These are phyloP conservation scores for Leptopilina clavipes DNA, from an alignment of 1,140 invertebrate genomes.

Conservation along the genomic window DNA sequence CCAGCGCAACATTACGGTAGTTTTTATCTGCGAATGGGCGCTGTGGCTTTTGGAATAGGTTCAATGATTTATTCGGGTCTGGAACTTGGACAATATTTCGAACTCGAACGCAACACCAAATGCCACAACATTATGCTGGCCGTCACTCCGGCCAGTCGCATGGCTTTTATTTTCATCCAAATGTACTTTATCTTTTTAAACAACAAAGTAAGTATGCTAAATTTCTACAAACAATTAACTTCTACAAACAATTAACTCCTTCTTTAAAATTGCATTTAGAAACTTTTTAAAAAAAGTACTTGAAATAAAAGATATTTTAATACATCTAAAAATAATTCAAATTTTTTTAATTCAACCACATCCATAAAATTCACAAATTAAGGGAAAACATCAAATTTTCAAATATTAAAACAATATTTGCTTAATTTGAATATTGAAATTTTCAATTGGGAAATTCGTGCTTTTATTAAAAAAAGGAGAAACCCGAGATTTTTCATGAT, in stretches of 20 bases:
- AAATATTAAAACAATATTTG: not conserved
- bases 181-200: slow-evolving; percentile 98
- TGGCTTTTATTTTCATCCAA: slow-evolving; percentile 96
- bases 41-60: slow-evolving; percentile 95
- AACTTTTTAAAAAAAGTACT: too few species aligned
- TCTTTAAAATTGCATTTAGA: too few species aligned
- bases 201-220: slow-evolving; percentile 87
- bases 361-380: not conserved
- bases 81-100: slow-evolving; percentile 95
- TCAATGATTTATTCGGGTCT: slow-evolving; percentile 96
- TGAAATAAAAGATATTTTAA: too few species aligned
- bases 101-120: slow-evolving; percentile 87
- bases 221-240: too few species aligned
- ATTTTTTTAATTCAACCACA: too few species aligned
- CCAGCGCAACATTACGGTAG: slow-evolving; percentile 88
- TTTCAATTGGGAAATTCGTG: not conserved
- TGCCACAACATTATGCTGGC: slow-evolving; percentile 92
- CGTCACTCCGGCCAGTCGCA: slow-evolving; percentile 88
- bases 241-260: too few species aligned
- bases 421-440: too few species aligned
- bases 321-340: too few species aligned
- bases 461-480: not conserved
- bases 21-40: slow-evolving; percentile 94
- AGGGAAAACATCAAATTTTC: not conserved
- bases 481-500: not conserved